Percentiles rank a stretch among this genome's conserved stretches.
Evolutionary conservation across 2,888 invertebrate genomes (phyloP).

Genomic region (Synanthedon tipuliformis): DNA sequence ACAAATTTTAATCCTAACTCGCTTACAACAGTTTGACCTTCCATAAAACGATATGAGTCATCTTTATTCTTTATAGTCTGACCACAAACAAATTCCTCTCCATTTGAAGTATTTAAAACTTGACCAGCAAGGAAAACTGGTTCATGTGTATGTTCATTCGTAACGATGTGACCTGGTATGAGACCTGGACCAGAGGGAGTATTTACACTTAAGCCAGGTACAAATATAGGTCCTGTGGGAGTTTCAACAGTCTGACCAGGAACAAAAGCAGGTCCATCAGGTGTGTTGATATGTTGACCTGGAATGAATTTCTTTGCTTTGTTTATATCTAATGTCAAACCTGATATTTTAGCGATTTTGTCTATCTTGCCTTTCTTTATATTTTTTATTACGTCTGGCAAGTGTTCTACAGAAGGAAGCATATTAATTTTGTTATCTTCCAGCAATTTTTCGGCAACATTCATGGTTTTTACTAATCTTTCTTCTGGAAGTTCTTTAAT

Average conservation of each 20-base stretch:
- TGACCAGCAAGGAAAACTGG: slow-evolving; percentile 79
- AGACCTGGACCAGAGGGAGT: slow-evolving; percentile 76
- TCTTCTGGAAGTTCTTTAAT: slow-evolving; percentile 68
- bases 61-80: slow-evolving; percentile 72
- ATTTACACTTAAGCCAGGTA: slow-evolving; percentile 79
- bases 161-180: slow-evolving; percentile 79
- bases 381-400: slow-evolving; percentile 73
- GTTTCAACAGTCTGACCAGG: slow-evolving; percentile 82
- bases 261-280: slow-evolving; percentile 77
- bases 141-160: slow-evolving; percentile 65
- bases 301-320: slow-evolving; percentile 77
- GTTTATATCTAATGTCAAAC: slow-evolving; percentile 73
- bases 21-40: slow-evolving; percentile 73
- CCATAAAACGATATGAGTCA: slow-evolving; percentile 65
- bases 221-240: slow-evolving; percentile 75
- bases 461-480: slow-evolving; percentile 70
- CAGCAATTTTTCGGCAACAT: slow-evolving; percentile 71
- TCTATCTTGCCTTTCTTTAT: slow-evolving; percentile 71
- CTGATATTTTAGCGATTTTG: slow-evolving; percentile 73
- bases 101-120: slow-evolving; percentile 69
- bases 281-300: slow-evolving; percentile 79
- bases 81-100: slow-evolving; percentile 73
- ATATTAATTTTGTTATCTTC: slow-evolving; percentile 64
- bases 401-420: slow-evolving; percentile 73
- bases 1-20: slow-evolving; percentile 73